Base-by-base conservation (phyloP, 2,888 invertebrate species). In the Conistra vaccinii region DNA sequence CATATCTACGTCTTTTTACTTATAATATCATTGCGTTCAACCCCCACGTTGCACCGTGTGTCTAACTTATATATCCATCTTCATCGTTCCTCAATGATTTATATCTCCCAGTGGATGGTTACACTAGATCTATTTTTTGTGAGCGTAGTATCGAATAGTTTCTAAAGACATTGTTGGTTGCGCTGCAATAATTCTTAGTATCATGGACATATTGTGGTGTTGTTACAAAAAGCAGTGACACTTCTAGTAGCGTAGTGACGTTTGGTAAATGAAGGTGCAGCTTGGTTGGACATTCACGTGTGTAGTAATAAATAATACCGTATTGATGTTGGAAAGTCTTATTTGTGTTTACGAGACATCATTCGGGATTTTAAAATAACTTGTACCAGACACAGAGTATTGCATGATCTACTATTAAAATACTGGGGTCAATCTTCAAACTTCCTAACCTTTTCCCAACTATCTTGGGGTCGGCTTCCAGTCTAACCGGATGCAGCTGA, bases 111-210 rank as follows among this genome's bases (percentile, higher is more conserved):
- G 60, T 69, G 17, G 14, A 68, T 26, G 26, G 35, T 26, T 39
- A 29, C 6, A 32, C 4, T 32, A 39, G 45, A 53, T 12, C 3
- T 55, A 3, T 23, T 84, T 76, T 69, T 80, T 82, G 51, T 62
- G 20, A 51, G 42, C 61, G 61, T 17, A 69, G 48, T 45, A 14
- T 17, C 69, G 1, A 61, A 71, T 32, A 29, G 29, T 72, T 53
- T 63, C 69, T 55, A 35, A 35, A 70, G 63, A 70, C 80, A 65
- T 39, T 76, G 63, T 60, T 68, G 26, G 42, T 45, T 45, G 62
- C 26, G 32, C 48, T 51, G 69, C 72, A 69, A 84, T 84, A 60
- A 76, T 60, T 83, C 63, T 69, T 66, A n/a, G 55, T 76, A 58
- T 69, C 76, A 10, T 60, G n/a, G 45, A 35, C 84, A 63, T 84